Conservation (phyloP, 2,113 vertebrate genomes). For the Cyanistes caeruleus region DNA sequence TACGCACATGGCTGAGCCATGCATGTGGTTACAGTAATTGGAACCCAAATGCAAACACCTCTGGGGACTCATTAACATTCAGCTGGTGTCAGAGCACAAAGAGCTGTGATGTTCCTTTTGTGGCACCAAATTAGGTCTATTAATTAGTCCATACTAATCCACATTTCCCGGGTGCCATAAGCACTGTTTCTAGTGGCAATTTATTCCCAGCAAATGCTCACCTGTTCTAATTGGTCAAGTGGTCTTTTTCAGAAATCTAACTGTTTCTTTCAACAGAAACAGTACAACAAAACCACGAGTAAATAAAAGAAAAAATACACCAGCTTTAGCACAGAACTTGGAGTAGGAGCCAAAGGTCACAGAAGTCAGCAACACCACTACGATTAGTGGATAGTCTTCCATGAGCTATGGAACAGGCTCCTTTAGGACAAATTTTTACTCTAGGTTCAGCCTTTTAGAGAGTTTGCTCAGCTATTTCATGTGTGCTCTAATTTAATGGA, state of each 20-base stretch:
- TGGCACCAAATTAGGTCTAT: conserved; percentile 18
- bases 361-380: neutral
- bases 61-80: neutral
- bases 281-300: neutral
- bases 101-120: neutral
- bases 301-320: neutral
- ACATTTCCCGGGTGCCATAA: neutral
- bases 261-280: neutral
- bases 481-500: neutral
- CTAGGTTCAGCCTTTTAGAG: neutral
- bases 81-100: neutral
- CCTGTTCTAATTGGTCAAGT: neutral
- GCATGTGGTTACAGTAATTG: neutral
- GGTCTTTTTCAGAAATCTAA: neutral
- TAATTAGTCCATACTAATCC: conserved; percentile 29
- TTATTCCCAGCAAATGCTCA: conserved; percentile 43
- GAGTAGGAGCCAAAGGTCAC: neutral
- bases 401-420: neutral
- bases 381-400: neutral
- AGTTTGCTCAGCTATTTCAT: neutral
- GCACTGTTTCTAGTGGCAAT: conserved; percentile 3
- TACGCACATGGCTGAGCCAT: neutral
- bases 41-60: conserved; percentile 3
- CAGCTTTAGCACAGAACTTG: neutral
- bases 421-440: neutral